Base-by-base conservation (phyloP, 2,113 vertebrate species). In the Percopsis transmontana region DNA sequence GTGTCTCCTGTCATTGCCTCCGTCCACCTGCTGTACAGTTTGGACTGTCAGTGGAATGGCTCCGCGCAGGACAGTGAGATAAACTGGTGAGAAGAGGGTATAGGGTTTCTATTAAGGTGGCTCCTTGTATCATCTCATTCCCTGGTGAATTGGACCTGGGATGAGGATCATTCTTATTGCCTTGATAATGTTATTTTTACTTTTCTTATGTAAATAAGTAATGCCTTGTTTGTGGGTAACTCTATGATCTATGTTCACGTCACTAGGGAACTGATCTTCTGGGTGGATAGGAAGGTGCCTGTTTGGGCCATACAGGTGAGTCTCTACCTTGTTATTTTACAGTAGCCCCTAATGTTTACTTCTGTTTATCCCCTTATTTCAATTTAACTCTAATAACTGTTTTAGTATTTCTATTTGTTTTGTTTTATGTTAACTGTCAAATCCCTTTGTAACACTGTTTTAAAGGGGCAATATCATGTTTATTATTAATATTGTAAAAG, bases 271-370 rank as follows among this genome's bases (percentile, higher is more conserved):
- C 63, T 92, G 76, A 93, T 93, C 79, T 92, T 93, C 76, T 93
- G 97, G 97, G 97, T 99, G 81, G 95, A 99, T 18, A 92, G 97
- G 7, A 96, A 95, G 70, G 85, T 90, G 51, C 85, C 95, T 0
- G 92, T 98, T 42, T 99, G 97, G 97, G 96, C 93, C 6, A 95
- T 96, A 81, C 97, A 99, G 93, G 97, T 98, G 85, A 92, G 93
- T 71, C 70, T 71, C 70, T 33, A 33, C 27, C 27, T 33, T 33
- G 27, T 33, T 33, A 33, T 33, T 33, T 33, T 33, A 33, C 27
- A n/a, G n/a, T n/a, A n/a, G n/a, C 8, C 27, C 27, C 5, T 33
- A 33, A 33, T 33, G 27, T 33, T 33, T 33, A 33, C 27, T 33
- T 33, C 27, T 33, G 27, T 33, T 6, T 33, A 33, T 33, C 27